Percentiles rank a stretch among this genome's conserved stretches.
These are phyloP conservation scores for Drosophila leonis DNA, from an alignment of 2,888 invertebrate species.

Conservation along the genomic window DNA sequence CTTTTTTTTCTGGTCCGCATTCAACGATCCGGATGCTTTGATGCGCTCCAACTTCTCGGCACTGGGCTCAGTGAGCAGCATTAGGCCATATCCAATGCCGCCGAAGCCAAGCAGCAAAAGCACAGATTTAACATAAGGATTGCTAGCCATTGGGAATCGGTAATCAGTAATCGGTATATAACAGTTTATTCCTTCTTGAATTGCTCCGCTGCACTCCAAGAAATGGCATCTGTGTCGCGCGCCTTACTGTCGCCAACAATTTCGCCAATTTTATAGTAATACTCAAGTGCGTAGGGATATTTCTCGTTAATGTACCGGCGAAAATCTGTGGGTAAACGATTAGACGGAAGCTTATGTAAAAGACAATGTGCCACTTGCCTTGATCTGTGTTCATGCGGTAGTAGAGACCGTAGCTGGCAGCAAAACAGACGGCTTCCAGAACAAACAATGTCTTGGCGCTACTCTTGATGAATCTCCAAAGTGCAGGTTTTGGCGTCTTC, in stretches of 20 bases:
- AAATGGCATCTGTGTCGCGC: constrained; percentile 87
- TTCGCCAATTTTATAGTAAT: constrained; percentile 90
- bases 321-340: constrained; percentile 87
- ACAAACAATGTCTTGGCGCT: constrained; percentile 87
- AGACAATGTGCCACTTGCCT: constrained; percentile 86
- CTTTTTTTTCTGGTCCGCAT: constrained; percentile 78
- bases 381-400: constrained; percentile 89
- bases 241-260: constrained; percentile 86
- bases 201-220: constrained; percentile 85
- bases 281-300: constrained; percentile 88
- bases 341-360: constrained; percentile 57
- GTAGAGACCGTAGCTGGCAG: constrained; percentile 89
- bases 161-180: neutral
- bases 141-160: constrained; percentile 77
- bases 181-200: constrained; percentile 50
- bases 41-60: constrained; percentile 84
- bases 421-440: constrained; percentile 87
- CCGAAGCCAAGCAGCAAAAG: constrained; percentile 88
- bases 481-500: constrained; percentile 88
- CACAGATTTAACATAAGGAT: constrained; percentile 85
- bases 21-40: constrained; percentile 60
- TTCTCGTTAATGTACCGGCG: constrained; percentile 89
- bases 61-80: constrained; percentile 87
- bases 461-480: constrained; percentile 86
- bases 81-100: constrained; percentile 88